phyloP scores from a whole-genome alignment of 2,113 vertebrate genomes.

The Stegostoma tigrinum region DNA sequence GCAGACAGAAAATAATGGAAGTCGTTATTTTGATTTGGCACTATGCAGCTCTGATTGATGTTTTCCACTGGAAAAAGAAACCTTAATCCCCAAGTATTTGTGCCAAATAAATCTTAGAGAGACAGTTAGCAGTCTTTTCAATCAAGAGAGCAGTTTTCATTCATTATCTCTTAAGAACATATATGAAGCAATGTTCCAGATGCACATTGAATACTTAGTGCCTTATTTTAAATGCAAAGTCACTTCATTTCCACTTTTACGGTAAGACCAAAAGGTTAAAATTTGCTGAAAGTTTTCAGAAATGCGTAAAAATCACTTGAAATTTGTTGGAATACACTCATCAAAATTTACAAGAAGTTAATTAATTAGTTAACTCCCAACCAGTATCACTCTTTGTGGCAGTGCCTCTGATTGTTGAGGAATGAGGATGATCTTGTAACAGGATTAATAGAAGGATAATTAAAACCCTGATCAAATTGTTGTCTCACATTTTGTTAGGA shows the following conservation, averaged over 20 bases:
- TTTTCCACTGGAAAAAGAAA: not conserved
- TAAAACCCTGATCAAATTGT: not conserved
- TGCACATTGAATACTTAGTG: not conserved
- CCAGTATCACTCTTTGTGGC: not conserved
- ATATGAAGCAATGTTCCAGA: not conserved
- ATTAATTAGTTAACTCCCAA: not conserved
- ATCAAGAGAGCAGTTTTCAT: not conserved
- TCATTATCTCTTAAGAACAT: not conserved
- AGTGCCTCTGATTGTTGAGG: not conserved
- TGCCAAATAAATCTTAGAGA: not conserved
- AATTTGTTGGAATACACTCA: not conserved
- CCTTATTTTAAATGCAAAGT: not conserved
- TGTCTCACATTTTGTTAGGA: not conserved
- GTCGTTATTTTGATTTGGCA: not conserved
- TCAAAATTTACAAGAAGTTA: not conserved
- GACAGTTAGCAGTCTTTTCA: not conserved
- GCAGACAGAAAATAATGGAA: not conserved
- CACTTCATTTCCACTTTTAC: not conserved
- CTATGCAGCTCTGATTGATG: not conserved
- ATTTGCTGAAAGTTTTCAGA: not conserved
- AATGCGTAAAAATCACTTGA: not conserved
- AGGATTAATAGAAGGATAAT: not conserved
- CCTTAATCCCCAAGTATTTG: not conserved
- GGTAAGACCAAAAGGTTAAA: not conserved
- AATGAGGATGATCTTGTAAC: not conserved